Base-by-base conservation (phyloP, 2,113 vertebrate species). In the Cervus canadensis region DNA sequence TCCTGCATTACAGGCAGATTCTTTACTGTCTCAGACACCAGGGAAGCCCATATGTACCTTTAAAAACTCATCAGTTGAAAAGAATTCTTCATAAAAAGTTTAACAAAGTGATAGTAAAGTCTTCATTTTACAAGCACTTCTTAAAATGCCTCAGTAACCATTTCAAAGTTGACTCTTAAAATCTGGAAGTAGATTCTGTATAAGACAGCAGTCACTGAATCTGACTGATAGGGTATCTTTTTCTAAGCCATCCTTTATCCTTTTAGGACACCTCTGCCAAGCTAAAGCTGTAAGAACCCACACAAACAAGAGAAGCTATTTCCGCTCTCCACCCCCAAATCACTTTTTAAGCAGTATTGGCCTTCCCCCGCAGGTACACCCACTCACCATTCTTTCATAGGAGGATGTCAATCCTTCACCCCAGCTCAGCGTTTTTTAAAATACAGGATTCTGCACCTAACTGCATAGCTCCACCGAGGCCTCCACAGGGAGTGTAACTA, bases 21-120 rank as follows among this genome's bases (percentile, higher is more conserved):
- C n/a, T 71, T 36, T 36, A 71, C 64, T 71, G n/a, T 36, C 64
- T 71, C 64, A 71, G 64, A 71, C 17, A 71, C n/a, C n/a, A 71
- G 17, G 64, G n/a, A 71, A 71, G n/a, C n/a, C n/a, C 67, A 74
- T 74, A 7, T 86, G 19, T 26, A 13, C 48, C 25, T 86, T 96
- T 87, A 93, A 87, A 85, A 90, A 94, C 81, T 96, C 95, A 82
- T 74, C 40, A 89, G 0, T 79, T 90, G 56, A 74, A 94, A 96
- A 97, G 50, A 92, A 82, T n/a, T 95, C 82, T 76, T 93, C 71
- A 56, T 91, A 23, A 94, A 93, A 92, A 88, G 8, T 76, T 97
- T 95, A 76, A 95, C 60, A 87, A 67, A 89, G 45, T 64, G 36
- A 85, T 64, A 87, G 26, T 85, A 92, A 94, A 96, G 54, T 94